phyloP scores from a whole-genome alignment of 1,140 invertebrate species.

The Caerostris extrusa region DNA sequence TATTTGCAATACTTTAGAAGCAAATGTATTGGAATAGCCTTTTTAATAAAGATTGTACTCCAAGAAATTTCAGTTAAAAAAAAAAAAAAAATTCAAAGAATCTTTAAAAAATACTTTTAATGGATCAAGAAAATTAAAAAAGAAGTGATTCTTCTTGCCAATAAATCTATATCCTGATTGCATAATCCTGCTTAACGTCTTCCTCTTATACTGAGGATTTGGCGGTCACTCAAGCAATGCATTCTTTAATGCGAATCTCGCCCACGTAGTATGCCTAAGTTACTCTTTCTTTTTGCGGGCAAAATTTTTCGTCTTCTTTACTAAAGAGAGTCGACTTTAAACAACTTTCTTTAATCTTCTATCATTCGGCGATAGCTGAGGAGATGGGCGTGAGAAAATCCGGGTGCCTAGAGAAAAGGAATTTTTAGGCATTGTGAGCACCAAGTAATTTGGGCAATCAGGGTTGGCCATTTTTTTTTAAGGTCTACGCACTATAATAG shows the following conservation, averaged over 20 bases:
- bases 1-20: no score
- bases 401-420: not conserved
- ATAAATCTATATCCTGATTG: not conserved
- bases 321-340: not conserved
- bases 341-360: not conserved
- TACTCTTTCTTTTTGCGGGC: not conserved
- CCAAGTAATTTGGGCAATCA: not conserved
- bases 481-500: conserved; percentile 8
- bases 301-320: not conserved
- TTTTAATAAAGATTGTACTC: not conserved
- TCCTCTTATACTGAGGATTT: not conserved
- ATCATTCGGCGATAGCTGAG: not conserved
- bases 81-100: not conserved
- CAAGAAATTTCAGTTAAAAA: not conserved
- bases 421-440: not conserved
- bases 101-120: not conserved
- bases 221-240: conserved; percentile 36
- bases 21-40: not conserved
- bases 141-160: not conserved
- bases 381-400: conserved; percentile 8
- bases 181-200: conserved; percentile 26
- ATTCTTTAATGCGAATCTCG: not conserved
- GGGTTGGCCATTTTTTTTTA: not conserved
- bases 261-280: conserved; percentile 6
- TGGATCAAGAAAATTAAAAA: not conserved